Evolutionary conservation across 2,888 invertebrate species (phyloP).

Genomic region (Drosophila prostipennis): DNA sequence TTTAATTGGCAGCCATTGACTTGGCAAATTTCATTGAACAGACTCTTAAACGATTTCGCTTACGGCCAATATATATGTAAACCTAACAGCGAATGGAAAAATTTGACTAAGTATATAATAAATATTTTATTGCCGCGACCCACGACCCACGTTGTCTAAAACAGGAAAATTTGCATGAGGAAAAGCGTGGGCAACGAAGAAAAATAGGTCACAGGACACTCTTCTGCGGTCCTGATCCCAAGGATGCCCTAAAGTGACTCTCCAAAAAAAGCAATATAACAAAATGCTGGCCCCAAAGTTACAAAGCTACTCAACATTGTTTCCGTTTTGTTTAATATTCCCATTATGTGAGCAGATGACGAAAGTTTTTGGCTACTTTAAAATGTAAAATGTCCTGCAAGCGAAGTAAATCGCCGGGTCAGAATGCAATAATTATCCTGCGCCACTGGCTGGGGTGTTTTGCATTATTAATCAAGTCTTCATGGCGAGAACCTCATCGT

Average conservation of each 20-base stretch:
- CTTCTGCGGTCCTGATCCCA: constrained; percentile 14
- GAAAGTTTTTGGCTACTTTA: constrained; percentile 40
- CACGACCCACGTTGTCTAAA: constrained; percentile 11
- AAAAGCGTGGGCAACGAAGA: not conserved
- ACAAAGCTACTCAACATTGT: constrained; percentile 9
- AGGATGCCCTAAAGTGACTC: constrained; percentile 37
- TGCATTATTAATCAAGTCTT: constrained; percentile 2
- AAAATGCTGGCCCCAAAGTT: not conserved
- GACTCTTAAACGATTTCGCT: constrained; percentile 14
- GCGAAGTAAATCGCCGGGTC: constrained; percentile 4
- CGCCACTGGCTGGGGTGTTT: not conserved
- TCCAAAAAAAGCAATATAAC: not conserved
- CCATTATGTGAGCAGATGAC: constrained; percentile 29
- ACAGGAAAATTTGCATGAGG: constrained; percentile 24
- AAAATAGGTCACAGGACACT: constrained; percentile 11
- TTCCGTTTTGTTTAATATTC: constrained; percentile 17
- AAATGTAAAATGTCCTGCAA: constrained; percentile 3
- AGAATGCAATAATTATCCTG: constrained; percentile 30
- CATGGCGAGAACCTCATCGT: constrained; percentile 2
- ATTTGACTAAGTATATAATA: constrained; percentile 30
- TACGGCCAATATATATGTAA: not conserved
- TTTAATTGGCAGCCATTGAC: constrained; percentile 44
- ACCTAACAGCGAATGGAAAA: constrained; percentile 7
- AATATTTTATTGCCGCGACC: constrained; percentile 31
- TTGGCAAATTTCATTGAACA: constrained; percentile 30